Evolutionary conservation across 1,140 invertebrate genomes (phyloP).

Genomic region (Batillaria attramentaria): DNA sequence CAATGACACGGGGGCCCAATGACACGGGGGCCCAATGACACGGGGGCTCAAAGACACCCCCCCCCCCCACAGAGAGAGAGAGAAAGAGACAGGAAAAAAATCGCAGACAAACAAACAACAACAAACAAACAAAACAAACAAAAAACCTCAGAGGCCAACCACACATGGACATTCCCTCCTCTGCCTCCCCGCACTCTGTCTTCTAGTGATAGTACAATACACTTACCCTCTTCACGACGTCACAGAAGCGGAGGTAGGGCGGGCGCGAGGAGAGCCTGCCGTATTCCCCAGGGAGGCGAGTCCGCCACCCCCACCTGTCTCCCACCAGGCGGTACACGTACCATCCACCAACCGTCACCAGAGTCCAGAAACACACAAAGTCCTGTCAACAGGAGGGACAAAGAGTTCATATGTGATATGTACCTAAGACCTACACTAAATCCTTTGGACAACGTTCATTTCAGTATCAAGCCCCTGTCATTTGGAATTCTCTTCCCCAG

Average conservation of each 20-base stretch:
- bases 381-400: constrained; percentile 14
- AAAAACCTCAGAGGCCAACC: no score
- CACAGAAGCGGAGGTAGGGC: background rate
- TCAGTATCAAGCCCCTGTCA: no score
- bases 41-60: no score
- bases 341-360: background rate
- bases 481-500: no score
- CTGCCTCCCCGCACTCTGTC: no score
- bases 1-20: no score
- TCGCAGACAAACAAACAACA: background rate
- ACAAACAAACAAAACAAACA: no score
- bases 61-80: background rate
- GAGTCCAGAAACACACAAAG: constrained; percentile 32
- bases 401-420: no score
- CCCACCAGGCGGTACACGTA: constrained; percentile 14
- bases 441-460: no score
- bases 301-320: constrained; percentile 24
- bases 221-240: constrained; percentile 9
- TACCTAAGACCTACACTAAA: no score
- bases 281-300: background rate
- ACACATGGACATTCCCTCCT: no score
- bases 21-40: no score
- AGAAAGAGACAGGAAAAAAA: background rate
- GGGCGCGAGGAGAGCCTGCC: background rate
- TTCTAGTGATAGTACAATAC: background rate